phyloP scores from a whole-genome alignment of 2,888 invertebrate genomes.

The Drosophila nr. fundita region DNA sequence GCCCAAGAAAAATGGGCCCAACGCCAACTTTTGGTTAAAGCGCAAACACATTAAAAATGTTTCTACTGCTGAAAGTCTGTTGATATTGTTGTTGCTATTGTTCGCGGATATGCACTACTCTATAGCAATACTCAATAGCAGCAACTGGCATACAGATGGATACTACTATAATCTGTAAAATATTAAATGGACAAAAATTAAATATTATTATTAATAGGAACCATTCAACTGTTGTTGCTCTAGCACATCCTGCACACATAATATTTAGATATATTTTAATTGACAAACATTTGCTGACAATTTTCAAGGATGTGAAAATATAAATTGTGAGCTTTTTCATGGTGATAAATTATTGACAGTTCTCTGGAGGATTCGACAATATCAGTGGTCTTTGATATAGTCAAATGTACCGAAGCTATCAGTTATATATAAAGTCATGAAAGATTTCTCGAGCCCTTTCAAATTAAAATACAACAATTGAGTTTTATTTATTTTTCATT shows the following conservation, averaged over 20 bases:
- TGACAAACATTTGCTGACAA: not conserved
- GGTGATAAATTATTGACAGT: not conserved
- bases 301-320: not conserved
- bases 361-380: not conserved
- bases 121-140: not conserved
- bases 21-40: slow-evolving; percentile 80
- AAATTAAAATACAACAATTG: not conserved
- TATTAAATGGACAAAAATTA: not conserved
- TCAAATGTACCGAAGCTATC: not conserved
- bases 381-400: not conserved
- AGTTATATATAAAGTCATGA: not conserved
- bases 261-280: not conserved
- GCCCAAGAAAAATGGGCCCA: slow-evolving; percentile 83
- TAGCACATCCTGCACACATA: not conserved
- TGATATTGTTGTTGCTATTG: slow-evolving; percentile 31
- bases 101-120: slow-evolving; percentile 18
- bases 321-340: not conserved
- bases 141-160: not conserved
- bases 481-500: not conserved
- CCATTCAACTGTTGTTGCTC: not conserved
- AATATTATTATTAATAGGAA: not conserved
- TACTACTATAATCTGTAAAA: too few relatives aligned
- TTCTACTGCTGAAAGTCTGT: slow-evolving; percentile 52
- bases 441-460: not conserved
- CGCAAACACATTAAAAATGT: slow-evolving; percentile 80